These are phyloP conservation scores for Neodiprion lecontei DNA, from an alignment of 1,140 invertebrate species.

Conservation along the genomic window DNA sequence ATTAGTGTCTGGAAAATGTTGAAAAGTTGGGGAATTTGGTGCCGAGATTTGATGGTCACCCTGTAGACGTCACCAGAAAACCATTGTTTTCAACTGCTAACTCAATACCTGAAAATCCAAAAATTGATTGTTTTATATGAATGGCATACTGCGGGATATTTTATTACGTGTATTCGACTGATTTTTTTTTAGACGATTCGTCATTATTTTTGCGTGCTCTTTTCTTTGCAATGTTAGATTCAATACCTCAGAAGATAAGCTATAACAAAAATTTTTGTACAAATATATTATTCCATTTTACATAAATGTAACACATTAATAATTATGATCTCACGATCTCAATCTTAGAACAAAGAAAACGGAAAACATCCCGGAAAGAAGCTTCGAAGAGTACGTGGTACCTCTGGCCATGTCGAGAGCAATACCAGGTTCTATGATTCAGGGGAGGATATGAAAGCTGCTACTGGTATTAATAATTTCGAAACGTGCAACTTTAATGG, in stretches of 20 bases:
- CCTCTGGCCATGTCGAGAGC: constrained; percentile 42
- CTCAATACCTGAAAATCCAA: too few relatives aligned
- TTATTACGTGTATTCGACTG: too few relatives aligned
- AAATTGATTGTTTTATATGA: too few relatives aligned
- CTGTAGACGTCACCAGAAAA: too few relatives aligned
- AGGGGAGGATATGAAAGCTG: constrained; percentile 36
- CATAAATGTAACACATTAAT: too few relatives aligned
- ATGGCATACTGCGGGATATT: too few relatives aligned
- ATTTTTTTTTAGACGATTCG: too few relatives aligned
- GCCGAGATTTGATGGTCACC: too few relatives aligned
- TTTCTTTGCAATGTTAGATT: constrained; percentile 13
- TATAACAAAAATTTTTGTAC: constrained; percentile 12
- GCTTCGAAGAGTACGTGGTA: constrained; percentile 43
- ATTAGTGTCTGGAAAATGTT: too few relatives aligned
- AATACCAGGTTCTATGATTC: constrained; percentile 56
- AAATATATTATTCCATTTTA: neutral
- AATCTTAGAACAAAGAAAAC: constrained; percentile 56
- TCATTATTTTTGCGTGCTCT: neutral
- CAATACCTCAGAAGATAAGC: neutral
- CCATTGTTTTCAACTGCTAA: too few relatives aligned
- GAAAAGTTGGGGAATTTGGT: too few relatives aligned
- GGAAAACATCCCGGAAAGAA: constrained; percentile 52
- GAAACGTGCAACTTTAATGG: constrained; percentile 20
- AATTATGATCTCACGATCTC: too few relatives aligned
- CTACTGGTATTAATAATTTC: constrained; percentile 29